Conservation (phyloP, 2,113 vertebrate species). For the Sciurus niger region DNA sequence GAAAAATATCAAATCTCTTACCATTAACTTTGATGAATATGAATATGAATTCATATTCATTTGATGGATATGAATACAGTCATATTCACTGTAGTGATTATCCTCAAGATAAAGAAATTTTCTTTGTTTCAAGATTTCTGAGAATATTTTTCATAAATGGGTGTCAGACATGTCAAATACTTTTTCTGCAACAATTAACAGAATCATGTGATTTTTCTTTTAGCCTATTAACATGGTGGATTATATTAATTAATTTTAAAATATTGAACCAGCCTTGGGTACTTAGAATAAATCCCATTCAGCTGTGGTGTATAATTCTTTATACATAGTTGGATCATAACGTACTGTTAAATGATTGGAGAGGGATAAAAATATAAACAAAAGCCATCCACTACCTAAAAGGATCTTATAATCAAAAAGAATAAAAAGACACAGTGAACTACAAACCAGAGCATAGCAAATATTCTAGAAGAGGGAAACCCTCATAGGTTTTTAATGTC, state of each 20-base stretch:
- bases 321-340: neutral
- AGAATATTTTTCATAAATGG: neutral
- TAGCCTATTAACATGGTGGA: neutral
- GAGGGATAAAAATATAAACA: neutral
- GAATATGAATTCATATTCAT: no score
- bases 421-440: neutral
- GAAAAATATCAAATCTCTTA: neutral
- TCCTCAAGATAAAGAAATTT: neutral
- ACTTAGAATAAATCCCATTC: neutral
- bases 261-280: neutral
- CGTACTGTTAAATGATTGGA: neutral
- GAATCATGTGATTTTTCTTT: conserved; percentile 37
- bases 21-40: neutral
- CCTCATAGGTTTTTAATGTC: neutral
- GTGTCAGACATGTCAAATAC: neutral
- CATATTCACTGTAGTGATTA: neutral
- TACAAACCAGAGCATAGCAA: neutral
- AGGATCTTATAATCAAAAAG: neutral
- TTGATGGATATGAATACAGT: no score
- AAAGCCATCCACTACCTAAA: neutral
- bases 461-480: neutral
- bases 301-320: neutral
- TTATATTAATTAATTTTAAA: conserved; percentile 42
- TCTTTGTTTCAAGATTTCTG: neutral
- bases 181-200: neutral